Conservation (phyloP, 2,797 vertebrate species). For the Crenichthys baileyi region DNA sequence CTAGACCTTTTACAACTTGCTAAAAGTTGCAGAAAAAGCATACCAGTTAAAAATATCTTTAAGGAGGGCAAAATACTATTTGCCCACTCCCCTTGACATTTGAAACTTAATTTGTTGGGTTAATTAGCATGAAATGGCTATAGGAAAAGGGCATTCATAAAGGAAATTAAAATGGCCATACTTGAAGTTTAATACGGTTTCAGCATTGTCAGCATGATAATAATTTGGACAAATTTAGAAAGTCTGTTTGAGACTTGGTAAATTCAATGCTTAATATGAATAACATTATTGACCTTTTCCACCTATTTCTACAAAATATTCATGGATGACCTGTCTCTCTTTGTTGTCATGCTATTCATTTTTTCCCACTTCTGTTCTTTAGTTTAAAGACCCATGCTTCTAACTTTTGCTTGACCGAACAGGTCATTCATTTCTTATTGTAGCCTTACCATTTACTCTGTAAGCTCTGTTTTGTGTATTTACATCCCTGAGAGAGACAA, state of each 20-base stretch:
- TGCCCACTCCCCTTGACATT: conserved; percentile 1
- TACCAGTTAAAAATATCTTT: conserved; percentile 1
- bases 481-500: background rate
- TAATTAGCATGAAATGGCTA: conserved; percentile 5
- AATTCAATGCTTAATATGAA: background rate
- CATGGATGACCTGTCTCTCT: no score
- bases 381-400: background rate
- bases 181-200: background rate
- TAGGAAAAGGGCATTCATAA: background rate
- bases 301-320: background rate
- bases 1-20: background rate
- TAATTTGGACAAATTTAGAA: background rate
- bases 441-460: background rate
- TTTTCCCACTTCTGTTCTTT: background rate
- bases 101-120: background rate
- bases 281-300: background rate
- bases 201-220: background rate
- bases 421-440: background rate
- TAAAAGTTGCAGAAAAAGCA: background rate
- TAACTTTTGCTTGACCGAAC: background rate
- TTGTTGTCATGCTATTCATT: background rate
- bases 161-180: background rate
- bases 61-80: conserved; percentile 3
- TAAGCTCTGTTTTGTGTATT: background rate
- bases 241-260: background rate